Conservation (phyloP, 1,140 invertebrate species). For the Periplaneta americana region DNA sequence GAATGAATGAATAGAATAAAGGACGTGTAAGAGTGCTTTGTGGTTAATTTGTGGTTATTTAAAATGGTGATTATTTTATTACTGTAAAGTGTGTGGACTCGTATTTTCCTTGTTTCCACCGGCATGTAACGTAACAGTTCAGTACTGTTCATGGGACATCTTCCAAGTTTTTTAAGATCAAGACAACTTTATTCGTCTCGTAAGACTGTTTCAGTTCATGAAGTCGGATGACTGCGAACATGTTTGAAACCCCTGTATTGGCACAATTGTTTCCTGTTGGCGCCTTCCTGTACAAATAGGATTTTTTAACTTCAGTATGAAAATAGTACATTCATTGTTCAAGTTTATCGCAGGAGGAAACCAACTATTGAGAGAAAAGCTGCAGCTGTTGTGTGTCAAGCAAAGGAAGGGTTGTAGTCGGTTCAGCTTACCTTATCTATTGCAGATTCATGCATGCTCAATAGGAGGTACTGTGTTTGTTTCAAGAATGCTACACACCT, state of each 20-base stretch:
- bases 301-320: background rate
- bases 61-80: too few relatives aligned
- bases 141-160: too few relatives aligned
- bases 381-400: background rate
- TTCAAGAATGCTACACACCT: background rate
- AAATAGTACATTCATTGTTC: background rate
- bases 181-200: too few relatives aligned
- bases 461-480: background rate
- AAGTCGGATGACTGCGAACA: background rate
- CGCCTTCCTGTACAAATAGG: background rate
- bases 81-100: too few relatives aligned
- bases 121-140: too few relatives aligned
- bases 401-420: too few relatives aligned
- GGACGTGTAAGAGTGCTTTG: too few relatives aligned
- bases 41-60: too few relatives aligned
- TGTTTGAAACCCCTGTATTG: background rate
- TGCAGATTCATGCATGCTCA: background rate
- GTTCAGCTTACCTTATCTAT: background rate
- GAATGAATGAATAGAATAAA: too few relatives aligned
- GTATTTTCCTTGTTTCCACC: too few relatives aligned
- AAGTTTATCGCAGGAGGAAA: background rate
- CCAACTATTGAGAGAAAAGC: background rate
- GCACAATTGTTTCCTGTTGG: background rate
- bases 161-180: too few relatives aligned
- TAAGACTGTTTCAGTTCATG: too few relatives aligned